Percentiles rank a stretch among this genome's conserved stretches.
Evolutionary conservation across 1,140 invertebrate genomes (phyloP).

Genomic region (Orussus abietinus): DNA sequence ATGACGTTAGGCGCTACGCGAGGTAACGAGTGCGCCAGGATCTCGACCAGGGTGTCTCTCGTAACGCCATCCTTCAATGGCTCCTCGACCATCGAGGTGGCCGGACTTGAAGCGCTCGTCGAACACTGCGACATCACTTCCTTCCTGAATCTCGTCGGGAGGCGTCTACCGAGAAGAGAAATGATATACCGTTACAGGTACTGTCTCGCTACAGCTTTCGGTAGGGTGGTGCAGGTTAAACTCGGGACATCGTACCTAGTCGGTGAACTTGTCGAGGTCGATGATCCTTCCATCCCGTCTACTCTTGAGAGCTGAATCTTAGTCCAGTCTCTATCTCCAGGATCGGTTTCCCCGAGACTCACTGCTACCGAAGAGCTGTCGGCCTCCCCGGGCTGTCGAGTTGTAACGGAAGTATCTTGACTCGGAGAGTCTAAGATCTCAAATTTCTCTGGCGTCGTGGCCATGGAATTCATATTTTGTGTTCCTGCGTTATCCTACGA

Average conservation of each 20-base stretch:
- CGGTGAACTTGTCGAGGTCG: slow-evolving; percentile 29
- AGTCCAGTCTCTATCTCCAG: slow-evolving; percentile 49
- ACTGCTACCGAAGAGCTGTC: slow-evolving; percentile 43
- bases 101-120: slow-evolving; percentile 36
- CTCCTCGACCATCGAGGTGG: slow-evolving; percentile 42
- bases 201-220: too few species aligned
- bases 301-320: slow-evolving; percentile 38
- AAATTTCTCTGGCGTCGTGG: slow-evolving; percentile 48
- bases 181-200: too few species aligned
- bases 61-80: slow-evolving; percentile 45
- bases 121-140: slow-evolving; percentile 52
- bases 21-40: slow-evolving; percentile 54
- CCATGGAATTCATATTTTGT: slow-evolving; percentile 42
- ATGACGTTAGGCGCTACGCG: slow-evolving; percentile 68
- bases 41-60: slow-evolving; percentile 45
- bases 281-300: slow-evolving; percentile 28
- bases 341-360: slow-evolving; percentile 45
- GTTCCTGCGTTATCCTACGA: slow-evolving; percentile 31
- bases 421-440: slow-evolving; percentile 42
- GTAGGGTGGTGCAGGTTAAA: slow-evolving; percentile 1
- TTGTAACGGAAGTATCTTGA: slow-evolving; percentile 32
- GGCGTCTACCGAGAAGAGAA: slow-evolving; percentile 38
- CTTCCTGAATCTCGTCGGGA: slow-evolving; percentile 56
- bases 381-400: slow-evolving; percentile 39
- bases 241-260: slow-evolving; percentile 22